A percentile compares a stretch with the other conserved stretches of the same genome.
phyloP scores from a whole-genome alignment of 1,140 invertebrate genomes.

The Trichonephila inaurata region DNA sequence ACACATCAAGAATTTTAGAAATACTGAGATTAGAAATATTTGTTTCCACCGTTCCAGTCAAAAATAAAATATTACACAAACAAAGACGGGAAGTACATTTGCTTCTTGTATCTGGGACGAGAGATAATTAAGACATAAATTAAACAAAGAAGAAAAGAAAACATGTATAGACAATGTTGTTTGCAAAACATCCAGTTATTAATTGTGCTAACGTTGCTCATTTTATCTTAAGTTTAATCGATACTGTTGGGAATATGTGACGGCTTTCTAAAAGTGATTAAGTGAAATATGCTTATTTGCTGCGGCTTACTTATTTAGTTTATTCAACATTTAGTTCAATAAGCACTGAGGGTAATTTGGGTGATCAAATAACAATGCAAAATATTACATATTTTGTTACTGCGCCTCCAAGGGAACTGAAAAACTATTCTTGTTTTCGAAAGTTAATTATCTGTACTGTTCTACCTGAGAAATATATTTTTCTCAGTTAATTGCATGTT shows the following conservation, averaged over 20 bases:
- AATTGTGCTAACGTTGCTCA: conserved; percentile 37
- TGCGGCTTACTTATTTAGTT: not conserved
- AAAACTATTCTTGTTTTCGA: not conserved
- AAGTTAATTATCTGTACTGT: not conserved
- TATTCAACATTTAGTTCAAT: not conserved
- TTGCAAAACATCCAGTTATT: conserved; percentile 48
- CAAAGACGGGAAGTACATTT: not conserved
- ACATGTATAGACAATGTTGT: not conserved
- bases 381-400: not conserved
- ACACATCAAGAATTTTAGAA: not conserved
- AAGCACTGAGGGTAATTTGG: not conserved
- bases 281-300: conserved; percentile 15
- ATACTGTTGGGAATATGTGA: not conserved
- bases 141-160: conserved; percentile 45
- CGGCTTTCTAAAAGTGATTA: conserved; percentile 47
- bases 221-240: conserved; percentile 51
- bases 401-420: not conserved
- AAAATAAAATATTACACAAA: conserved; percentile 26
- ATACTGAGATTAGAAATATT: conserved; percentile 3
- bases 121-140: conserved; percentile 68
- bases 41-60: not conserved
- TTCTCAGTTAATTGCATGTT: not conserved
- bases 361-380: not conserved
- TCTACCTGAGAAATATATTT: not conserved
- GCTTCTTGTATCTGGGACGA: conserved; percentile 8